Conservation (phyloP, 1,140 invertebrate genomes). For the Drosophila sulfurigaster region DNA sequence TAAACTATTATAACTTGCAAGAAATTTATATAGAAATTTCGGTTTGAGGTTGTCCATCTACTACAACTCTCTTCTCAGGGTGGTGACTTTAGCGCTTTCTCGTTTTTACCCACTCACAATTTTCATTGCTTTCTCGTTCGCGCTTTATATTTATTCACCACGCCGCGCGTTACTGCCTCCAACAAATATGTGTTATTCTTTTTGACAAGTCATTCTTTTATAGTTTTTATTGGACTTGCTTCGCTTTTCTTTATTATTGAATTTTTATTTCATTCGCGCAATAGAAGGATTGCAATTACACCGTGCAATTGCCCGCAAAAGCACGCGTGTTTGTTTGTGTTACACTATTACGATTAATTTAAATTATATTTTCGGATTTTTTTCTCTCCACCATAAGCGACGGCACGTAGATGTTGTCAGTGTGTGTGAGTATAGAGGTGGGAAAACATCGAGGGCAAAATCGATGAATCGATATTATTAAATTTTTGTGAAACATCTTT, state of each 20-base stretch:
- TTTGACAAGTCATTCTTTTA: slow-evolving; percentile 56
- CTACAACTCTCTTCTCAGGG: slow-evolving; percentile 51
- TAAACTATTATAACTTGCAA: slow-evolving; percentile 29
- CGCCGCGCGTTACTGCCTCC: slow-evolving; percentile 46
- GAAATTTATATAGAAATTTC: slow-evolving; percentile 38
- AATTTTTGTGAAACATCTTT: no score
- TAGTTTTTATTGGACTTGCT: slow-evolving; percentile 38
- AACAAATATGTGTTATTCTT: slow-evolving; percentile 53
- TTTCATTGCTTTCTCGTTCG: slow-evolving; percentile 57
- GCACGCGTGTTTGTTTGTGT: slow-evolving; percentile 36
- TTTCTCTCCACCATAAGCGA: slow-evolving; percentile 43
- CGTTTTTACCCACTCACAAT: slow-evolving; percentile 51
- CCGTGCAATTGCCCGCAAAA: slow-evolving; percentile 46
- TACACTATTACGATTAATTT: slow-evolving; percentile 36
- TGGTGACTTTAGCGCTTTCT: slow-evolving; percentile 59
- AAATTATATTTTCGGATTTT: slow-evolving; percentile 37
- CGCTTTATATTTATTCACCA: slow-evolving; percentile 54
- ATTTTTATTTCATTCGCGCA: slow-evolving; percentile 5
- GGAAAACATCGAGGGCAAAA: not conserved
- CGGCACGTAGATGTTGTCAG: slow-evolving; percentile 32
- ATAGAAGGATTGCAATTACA: slow-evolving; percentile 11
- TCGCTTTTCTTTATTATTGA: not conserved
- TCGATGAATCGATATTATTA: not conserved
- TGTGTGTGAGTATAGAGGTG: slow-evolving; percentile 22
- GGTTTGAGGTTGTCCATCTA: slow-evolving; percentile 43